These are phyloP conservation scores for Mormyrus lacerda DNA, from an alignment of 2,113 vertebrate genomes.

Conservation along the genomic window DNA sequence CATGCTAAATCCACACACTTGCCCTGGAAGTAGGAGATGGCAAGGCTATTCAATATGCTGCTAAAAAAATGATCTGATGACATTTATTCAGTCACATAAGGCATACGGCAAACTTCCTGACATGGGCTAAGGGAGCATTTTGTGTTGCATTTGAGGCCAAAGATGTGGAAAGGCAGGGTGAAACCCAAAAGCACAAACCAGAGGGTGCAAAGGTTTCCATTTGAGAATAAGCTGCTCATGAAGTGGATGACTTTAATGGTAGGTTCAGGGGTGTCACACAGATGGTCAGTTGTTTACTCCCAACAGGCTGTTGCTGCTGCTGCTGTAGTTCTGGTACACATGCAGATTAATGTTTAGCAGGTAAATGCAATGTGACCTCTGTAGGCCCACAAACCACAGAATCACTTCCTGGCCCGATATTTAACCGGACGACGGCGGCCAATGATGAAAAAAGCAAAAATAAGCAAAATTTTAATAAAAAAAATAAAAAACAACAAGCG, in stretches of 20 bases:
- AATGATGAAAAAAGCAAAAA: neutral
- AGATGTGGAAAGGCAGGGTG: neutral
- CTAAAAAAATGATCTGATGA: neutral
- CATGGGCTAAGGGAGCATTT: too few species aligned
- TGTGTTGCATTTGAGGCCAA: neutral
- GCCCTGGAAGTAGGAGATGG: neutral
- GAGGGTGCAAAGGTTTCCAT: neutral
- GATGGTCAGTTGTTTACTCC: neutral
- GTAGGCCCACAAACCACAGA: neutral
- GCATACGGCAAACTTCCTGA: neutral
- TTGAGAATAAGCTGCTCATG: neutral
- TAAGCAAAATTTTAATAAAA: neutral
- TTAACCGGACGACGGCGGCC: neutral
- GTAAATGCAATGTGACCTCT: neutral
- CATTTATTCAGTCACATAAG: neutral
- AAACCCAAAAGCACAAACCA: neutral
- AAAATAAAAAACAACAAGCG: constrained; percentile 46
- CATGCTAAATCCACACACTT: neutral
- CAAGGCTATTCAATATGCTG: neutral
- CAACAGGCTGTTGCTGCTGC: neutral
- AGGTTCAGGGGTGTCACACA: neutral
- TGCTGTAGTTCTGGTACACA: neutral
- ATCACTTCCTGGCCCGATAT: neutral
- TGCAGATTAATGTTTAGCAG: neutral
- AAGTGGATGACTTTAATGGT: neutral